A percentile compares a stretch with the other conserved stretches of the same genome.
Evolutionary conservation across 2,888 invertebrate genomes (phyloP).

Genomic region (Cosmorhoe ocellata): DNA sequence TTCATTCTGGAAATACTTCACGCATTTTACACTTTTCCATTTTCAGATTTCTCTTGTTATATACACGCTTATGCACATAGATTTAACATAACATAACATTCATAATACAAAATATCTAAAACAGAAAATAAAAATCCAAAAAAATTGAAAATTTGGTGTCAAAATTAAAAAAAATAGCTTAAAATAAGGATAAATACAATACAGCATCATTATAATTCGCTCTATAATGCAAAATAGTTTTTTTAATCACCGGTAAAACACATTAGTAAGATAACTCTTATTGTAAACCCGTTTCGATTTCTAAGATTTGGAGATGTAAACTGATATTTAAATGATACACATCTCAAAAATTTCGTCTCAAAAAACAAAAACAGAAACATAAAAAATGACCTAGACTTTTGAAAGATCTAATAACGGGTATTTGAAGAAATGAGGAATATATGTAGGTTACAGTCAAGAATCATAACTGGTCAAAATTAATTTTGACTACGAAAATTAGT

Average conservation of each 20-base stretch:
- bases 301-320: neutral
- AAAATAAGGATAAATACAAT: neutral
- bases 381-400: slow-evolving; percentile 22
- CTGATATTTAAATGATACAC: slow-evolving; percentile 1
- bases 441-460: too few relatives aligned
- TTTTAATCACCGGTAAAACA: neutral
- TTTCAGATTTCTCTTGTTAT: neutral
- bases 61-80: too few relatives aligned
- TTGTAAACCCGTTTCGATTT: neutral
- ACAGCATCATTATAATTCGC: neutral
- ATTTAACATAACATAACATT: too few relatives aligned
- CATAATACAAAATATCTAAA: too few relatives aligned
- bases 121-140: too few relatives aligned
- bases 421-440: too few relatives aligned
- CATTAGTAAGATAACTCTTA: neutral
- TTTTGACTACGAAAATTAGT: too few relatives aligned
- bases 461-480: too few relatives aligned
- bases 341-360: neutral
- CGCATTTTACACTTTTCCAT: slow-evolving; percentile 9
- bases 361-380: slow-evolving; percentile 11
- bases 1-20: neutral
- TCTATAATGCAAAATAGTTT: neutral
- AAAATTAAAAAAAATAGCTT: too few relatives aligned
- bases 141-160: too few relatives aligned
- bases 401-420: slow-evolving; percentile 9